Evolutionary conservation across 2,797 vertebrate genomes (phyloP).

Genomic region (Macrochelys suwanniensis): DNA sequence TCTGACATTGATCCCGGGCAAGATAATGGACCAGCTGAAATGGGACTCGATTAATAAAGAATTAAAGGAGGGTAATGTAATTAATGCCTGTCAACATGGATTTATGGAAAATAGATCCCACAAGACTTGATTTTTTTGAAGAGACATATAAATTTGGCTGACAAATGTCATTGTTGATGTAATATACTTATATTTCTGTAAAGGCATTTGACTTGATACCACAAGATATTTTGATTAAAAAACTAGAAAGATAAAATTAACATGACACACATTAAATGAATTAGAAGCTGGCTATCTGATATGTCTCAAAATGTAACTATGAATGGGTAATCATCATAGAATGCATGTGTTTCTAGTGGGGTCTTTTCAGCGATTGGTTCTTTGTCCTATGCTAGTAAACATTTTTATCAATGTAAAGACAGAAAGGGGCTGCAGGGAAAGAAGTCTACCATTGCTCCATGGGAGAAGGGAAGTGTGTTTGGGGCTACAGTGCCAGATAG

Average conservation of each 20-base stretch:
- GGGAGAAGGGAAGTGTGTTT: background rate
- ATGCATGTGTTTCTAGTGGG: background rate
- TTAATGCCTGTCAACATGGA: background rate
- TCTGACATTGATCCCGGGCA: background rate
- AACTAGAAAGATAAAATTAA: background rate
- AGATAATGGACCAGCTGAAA: background rate
- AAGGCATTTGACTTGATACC: background rate
- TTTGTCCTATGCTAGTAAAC: background rate
- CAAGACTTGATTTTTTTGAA: background rate
- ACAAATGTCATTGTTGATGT: background rate
- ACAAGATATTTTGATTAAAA: background rate
- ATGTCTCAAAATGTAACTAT: background rate
- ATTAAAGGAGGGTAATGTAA: background rate
- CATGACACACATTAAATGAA: background rate
- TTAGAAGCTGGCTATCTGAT: background rate
- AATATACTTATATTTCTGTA: background rate
- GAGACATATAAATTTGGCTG: background rate
- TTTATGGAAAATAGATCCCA: background rate
- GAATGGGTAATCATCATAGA: background rate
- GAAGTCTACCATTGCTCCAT: background rate
- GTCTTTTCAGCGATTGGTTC: background rate
- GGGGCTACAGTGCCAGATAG: background rate
- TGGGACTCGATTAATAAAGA: background rate
- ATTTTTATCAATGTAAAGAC: background rate
- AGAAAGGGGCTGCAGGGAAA: background rate